phyloP scores from a whole-genome alignment of 2,797 vertebrate species.

The Thalassophryne amazonica region DNA sequence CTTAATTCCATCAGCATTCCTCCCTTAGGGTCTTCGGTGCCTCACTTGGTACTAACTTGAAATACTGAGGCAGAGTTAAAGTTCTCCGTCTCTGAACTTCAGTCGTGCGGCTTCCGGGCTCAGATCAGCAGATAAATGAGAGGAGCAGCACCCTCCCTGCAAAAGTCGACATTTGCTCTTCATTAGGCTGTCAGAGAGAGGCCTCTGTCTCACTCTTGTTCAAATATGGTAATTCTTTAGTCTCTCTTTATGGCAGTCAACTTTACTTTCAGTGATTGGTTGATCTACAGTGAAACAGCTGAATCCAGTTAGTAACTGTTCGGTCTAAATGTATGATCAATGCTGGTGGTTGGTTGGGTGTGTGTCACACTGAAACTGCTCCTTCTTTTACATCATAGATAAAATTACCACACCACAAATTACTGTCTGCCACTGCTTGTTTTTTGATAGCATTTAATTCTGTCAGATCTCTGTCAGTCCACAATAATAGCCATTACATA shows the following conservation, averaged over 20 bases:
- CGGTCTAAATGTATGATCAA: slow-evolving; percentile 3
- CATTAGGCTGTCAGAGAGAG: slow-evolving; percentile 41
- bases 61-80: slow-evolving; percentile 41
- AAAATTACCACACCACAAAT: slow-evolving; percentile 29
- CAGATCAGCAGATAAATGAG: slow-evolving; percentile 40
- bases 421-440: slow-evolving; percentile 10
- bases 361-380: slow-evolving; percentile 10
- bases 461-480: no score
- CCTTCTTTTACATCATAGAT: slow-evolving; percentile 25
- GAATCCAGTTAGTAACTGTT: not conserved
- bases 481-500: no score
- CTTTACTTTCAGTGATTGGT: slow-evolving; percentile 8
- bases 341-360: slow-evolving; percentile 11
- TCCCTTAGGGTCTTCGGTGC: slow-evolving; percentile 20
- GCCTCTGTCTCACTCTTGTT: not conserved
- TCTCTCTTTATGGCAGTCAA: not conserved
- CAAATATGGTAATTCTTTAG: not conserved
- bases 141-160: slow-evolving; percentile 16
- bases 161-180: slow-evolving; percentile 46
- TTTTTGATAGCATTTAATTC: slow-evolving; percentile 9
- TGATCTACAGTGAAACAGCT: slow-evolving; percentile 7
- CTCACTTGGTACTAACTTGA: slow-evolving; percentile 47
- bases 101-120: slow-evolving; percentile 31
- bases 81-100: slow-evolving; percentile 36
- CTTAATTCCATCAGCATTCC: slow-evolving; percentile 30